Conservation (phyloP, 2,797 vertebrate species). For the Pangasius macronema region DNA sequence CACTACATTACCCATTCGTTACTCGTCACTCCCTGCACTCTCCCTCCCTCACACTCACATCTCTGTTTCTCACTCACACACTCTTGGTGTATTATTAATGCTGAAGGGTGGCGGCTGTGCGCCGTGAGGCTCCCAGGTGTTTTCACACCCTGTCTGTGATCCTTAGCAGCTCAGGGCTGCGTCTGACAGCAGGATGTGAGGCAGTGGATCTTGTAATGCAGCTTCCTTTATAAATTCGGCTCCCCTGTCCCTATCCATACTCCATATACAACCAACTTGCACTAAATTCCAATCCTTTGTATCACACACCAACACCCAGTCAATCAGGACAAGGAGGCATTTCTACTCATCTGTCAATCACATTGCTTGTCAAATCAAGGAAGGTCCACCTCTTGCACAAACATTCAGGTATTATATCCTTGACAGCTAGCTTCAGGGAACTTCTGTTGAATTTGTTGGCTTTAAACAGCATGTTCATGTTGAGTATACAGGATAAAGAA, state of each 20-base stretch:
- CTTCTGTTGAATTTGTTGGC: neutral
- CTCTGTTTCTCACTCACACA: constrained; percentile 28
- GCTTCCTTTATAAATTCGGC: neutral
- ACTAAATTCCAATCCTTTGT: neutral
- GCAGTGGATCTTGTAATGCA: constrained; percentile 13
- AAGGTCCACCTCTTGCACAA: neutral
- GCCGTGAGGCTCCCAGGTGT: constrained; percentile 59
- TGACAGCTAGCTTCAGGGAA: neutral
- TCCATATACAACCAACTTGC: neutral
- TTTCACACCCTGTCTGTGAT: constrained; percentile 55
- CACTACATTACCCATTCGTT: constrained; percentile 19
- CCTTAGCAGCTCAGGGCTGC: constrained; percentile 16
- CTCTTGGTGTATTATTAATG: constrained; percentile 44
- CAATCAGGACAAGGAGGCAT: neutral
- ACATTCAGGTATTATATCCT: neutral
- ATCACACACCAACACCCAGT: neutral
- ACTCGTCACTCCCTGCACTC: neutral
- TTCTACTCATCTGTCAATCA: neutral
- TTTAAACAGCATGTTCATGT: neutral
- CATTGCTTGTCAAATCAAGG: neutral
- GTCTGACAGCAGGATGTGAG: constrained; percentile 32
- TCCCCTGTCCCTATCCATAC: neutral
- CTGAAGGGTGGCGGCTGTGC: constrained; percentile 53
- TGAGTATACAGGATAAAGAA: too few relatives aligned
- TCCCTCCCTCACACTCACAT: neutral